phyloP scores from a whole-genome alignment of 2,888 invertebrate genomes.

The Griposia aprilina region DNA sequence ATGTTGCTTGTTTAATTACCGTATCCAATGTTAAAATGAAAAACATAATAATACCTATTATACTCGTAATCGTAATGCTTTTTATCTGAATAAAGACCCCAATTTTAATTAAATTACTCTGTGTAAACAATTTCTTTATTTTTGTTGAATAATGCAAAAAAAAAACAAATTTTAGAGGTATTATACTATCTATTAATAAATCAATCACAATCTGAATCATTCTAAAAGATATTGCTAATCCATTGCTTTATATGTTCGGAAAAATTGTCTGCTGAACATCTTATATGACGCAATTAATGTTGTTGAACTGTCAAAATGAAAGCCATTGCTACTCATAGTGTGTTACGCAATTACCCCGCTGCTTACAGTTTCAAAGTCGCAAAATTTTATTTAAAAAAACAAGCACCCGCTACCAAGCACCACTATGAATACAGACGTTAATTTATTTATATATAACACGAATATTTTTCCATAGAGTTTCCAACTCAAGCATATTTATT shows the following conservation, averaged over 20 bases:
- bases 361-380: neutral
- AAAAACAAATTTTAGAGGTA: neutral
- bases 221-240: no score
- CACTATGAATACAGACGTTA: slow-evolving; percentile 21
- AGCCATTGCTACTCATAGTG: no score
- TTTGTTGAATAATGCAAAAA: no score
- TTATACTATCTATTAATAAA: neutral
- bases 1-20: neutral
- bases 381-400: neutral
- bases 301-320: no score
- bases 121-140: neutral
- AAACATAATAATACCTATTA: neutral
- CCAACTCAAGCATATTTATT: slow-evolving; percentile 54
- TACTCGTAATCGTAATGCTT: neutral
- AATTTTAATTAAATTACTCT: neutral
- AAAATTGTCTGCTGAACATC: no score
- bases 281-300: no score
- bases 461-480: slow-evolving; percentile 44
- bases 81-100: neutral
- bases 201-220: no score
- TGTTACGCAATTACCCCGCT: no score
- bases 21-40: neutral
- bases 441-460: slow-evolving; percentile 54
- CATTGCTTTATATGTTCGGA: no score
- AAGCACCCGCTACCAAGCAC: neutral